Base-by-base conservation (phyloP, 1,140 invertebrate genomes). In the Lordiphosa stackelbergi region DNA sequence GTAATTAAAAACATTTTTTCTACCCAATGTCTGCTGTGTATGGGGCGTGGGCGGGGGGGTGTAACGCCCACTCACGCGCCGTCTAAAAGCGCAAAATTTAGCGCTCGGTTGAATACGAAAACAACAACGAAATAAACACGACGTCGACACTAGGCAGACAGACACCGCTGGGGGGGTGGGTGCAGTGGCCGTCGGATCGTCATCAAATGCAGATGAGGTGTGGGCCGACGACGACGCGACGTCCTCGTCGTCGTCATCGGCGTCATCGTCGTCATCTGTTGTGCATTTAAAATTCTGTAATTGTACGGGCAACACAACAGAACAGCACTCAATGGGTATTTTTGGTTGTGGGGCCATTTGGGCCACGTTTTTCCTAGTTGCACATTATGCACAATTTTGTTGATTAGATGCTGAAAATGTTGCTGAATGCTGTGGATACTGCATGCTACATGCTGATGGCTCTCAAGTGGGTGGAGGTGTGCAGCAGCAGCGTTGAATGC, bases 1-100 rank as follows among this genome's bases (percentile, higher is more conserved):
- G 77, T 81, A 81, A 81, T 81, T 74, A 81, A 81, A 81, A 81
- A 71, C 55, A 79, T 74, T 70, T 46, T 74, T 63, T 22, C 38
- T 54, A 12, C 24, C 4, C 22, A 24, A 24, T 24, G 19, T 19
- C 19, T 19, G 19, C 19, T 19, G 19, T 19, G 19, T 19, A 3
- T 19, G 19, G 42, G 0, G 16, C 0, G 5, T 6, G 28, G 11
- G 8, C 0, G 7, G 8, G 28, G 11, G 8, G 8, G 28, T 10
- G 8, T 8, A 45, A 52, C 69, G 61, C 74, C 66, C 70, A 73
- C 66, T 68, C 74, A 79, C 66, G 58, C 66, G 66, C 55, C 62
- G 43, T 34, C 24, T 60, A 51, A 64, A 60, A 53, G 53, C 55
- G 34, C 47, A 63, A 46, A 69, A 64, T 60, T 70, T 71, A 71